Conservation (phyloP, 2,888 invertebrate species). For the Melinopterus prodromus region DNA sequence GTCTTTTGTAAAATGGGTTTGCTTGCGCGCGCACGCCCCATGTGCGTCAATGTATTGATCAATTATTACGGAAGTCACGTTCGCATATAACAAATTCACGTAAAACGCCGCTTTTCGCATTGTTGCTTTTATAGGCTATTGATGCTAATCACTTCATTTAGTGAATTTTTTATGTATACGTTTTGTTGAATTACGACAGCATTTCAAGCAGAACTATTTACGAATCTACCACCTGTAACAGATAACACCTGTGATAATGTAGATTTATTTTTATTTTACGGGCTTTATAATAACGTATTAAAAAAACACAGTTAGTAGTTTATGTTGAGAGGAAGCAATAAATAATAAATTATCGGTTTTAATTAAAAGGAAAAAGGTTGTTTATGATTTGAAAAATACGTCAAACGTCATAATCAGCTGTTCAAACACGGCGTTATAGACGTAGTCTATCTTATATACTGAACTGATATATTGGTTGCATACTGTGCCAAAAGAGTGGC, state of each 20-base stretch:
- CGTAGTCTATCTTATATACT: no score
- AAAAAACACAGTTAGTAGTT: neutral
- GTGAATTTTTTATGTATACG: neutral
- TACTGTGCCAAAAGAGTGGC: no score
- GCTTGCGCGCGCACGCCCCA: constrained; percentile 39
- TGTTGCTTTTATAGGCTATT: neutral
- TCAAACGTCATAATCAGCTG: no score
- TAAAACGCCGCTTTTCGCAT: neutral
- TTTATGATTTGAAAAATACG: no score
- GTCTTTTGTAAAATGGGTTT: constrained; percentile 25
- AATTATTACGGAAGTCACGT: constrained; percentile 31
- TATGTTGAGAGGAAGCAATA: no score
- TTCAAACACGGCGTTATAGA: no score
- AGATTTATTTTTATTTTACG: neutral
- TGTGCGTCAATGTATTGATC: constrained; percentile 44
- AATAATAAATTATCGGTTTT: no score
- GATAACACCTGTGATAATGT: neutral
- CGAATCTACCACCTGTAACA: neutral
- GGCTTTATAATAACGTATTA: neutral
- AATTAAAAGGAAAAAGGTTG: no score
- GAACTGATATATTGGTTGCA: no score
- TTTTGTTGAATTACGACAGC: neutral
- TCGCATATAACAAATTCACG: neutral
- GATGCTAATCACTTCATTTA: neutral
- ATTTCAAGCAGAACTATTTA: constrained; percentile 15